Evolutionary conservation across 2,888 invertebrate species (phyloP), one percentile per base, ranked within the genome.

Genomic region (Meghimatium bilineatum): DNA sequence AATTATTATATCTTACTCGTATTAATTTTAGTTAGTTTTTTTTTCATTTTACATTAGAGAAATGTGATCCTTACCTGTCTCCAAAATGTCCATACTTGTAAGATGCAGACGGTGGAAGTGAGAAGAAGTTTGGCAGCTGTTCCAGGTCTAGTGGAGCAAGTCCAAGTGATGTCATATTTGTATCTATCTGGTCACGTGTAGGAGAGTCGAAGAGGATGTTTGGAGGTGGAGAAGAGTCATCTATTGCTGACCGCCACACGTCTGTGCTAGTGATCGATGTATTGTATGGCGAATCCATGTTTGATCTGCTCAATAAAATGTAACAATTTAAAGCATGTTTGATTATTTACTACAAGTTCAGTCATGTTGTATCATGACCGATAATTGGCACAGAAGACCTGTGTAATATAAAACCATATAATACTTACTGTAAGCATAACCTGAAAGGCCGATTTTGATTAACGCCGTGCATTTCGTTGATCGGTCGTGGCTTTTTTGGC

Each of bases 101-200:
- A 52, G 96, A 96, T 85, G 96, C 95, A 92, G 91, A 91, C 0
- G 97, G 97, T 77, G 97, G 96, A 94, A 97, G 97, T 3, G 97
- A 96, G 90, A 97, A 97, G 81, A 97, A 95, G 85, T 96, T 96
- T 0, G 97, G 97, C 88, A 97, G 93, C 14, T 97, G 97, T 92
- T 98, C 97, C 92, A 97, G 95, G 92, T 97, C 97, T 89, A 97
- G 94, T 0, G 96, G 95, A 38, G 97, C 96, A 89, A 97, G 94
- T 0, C 97, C 96, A 94, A 97, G 97, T 1, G 87, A 83, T 38
- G 87, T 89, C 85, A 90, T 88, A 63, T 85, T 88, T 14, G 87
- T 77, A 75, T 89, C 88, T 29, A 82, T 26, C n/a, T 77, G 71
- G 17, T 78, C 83, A 17, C 83, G 34, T 56, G 78, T 52, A 38